phyloP scores from a whole-genome alignment of 2,797 vertebrate species.

The Cossypha niveicapilla region DNA sequence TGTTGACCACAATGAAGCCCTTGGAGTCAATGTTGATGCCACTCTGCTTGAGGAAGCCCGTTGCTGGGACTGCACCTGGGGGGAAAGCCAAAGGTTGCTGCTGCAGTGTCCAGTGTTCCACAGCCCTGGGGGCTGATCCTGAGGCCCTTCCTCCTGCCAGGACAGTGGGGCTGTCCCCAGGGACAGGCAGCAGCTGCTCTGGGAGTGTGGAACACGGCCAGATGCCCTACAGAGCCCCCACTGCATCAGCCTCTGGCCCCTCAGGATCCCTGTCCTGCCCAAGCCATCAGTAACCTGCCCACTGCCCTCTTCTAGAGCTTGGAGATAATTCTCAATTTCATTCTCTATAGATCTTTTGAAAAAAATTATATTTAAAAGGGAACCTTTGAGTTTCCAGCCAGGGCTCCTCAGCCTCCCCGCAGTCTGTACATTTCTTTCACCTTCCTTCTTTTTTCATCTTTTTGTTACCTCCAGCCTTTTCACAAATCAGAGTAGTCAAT shows the following conservation, averaged over 20 bases:
- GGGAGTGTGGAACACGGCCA: neutral
- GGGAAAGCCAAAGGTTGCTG: neutral
- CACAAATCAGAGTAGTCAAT: neutral
- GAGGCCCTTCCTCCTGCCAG: neutral
- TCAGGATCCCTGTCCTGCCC: neutral
- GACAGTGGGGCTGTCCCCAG: neutral
- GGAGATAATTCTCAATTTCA: neutral
- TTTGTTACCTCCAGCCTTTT: neutral
- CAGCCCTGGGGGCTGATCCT: neutral
- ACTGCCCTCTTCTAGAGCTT: neutral
- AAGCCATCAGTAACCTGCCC: neutral
- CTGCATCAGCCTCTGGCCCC: neutral
- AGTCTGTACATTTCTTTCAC: neutral
- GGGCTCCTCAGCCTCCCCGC: neutral
- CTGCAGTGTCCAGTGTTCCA: accelerated
- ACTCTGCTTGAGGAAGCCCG: conserved; percentile 90
- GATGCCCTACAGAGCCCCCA: neutral
- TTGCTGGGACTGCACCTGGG: conserved; percentile 88
- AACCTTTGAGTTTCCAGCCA: neutral
- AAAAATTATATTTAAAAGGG: neutral
- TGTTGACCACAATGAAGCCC: conserved; percentile 93
- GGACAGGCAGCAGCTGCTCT: neutral
- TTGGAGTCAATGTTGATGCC: conserved; percentile 90
- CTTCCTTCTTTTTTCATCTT: neutral
- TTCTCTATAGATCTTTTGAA: neutral